Percentiles rank a stretch among this genome's conserved stretches.
phyloP scores from a whole-genome alignment of 2,797 vertebrate genomes.

The Lacerta viridis region DNA sequence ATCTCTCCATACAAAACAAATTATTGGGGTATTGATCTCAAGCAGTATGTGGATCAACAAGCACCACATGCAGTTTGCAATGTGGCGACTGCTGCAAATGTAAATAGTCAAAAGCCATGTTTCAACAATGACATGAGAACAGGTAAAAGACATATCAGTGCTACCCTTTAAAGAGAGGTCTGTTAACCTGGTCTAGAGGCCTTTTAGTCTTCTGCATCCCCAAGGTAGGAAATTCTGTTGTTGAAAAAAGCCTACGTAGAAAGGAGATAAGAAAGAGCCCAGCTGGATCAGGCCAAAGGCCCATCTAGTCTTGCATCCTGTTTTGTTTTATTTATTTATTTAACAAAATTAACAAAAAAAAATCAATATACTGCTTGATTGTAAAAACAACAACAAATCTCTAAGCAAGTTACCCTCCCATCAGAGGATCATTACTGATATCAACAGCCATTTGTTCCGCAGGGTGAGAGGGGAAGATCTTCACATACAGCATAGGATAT shows the following conservation, averaged over 20 bases:
- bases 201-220: not conserved
- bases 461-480: not conserved
- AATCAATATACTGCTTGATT: no score
- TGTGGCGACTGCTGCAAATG: not conserved
- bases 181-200: not conserved
- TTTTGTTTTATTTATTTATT: not conserved
- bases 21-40: fast-evolving
- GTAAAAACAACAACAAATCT: no score
- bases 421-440: not conserved
- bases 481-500: not conserved
- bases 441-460: not conserved
- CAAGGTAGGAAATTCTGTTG: not conserved
- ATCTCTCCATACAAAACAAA: constrained; percentile 44
- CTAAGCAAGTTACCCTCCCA: no score
- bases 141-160: not conserved
- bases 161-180: not conserved
- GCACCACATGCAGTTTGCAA: no score
- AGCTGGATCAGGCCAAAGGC: no score
- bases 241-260: not conserved
- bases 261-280: no score
- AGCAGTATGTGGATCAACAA: not conserved
- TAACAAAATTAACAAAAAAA: no score
- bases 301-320: no score
- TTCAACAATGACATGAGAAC: not conserved
- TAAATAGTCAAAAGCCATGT: not conserved